Conservation (phyloP, 2,797 vertebrate species). For the Potorous gilbertii region DNA sequence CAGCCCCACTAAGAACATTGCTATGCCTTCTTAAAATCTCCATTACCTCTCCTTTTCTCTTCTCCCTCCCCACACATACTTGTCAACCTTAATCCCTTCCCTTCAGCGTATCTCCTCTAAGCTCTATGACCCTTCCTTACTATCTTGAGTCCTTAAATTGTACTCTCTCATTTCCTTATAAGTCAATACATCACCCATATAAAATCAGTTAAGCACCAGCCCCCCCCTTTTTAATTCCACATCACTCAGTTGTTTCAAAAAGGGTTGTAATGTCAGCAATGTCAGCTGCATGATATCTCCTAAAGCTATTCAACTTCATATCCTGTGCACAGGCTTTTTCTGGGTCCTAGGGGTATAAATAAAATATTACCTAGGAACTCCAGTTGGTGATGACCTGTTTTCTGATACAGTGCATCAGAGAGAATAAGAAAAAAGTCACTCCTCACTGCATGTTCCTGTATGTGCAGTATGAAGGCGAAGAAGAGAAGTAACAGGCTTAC, state of each 20-base stretch:
- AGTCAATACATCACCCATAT: not conserved
- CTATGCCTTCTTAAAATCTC: not conserved
- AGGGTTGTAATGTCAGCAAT: not conserved
- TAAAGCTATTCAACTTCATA: not conserved
- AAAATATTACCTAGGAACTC: not conserved
- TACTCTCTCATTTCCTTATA: slow-evolving; percentile 25
- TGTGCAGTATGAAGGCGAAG: not conserved
- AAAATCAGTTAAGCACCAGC: not conserved
- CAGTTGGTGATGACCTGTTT: not conserved
- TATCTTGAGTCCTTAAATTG: not conserved
- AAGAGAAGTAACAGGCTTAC: not conserved
- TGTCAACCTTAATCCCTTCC: not conserved
- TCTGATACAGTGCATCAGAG: not conserved
- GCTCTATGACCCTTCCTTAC: not conserved
- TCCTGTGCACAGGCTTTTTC: not conserved
- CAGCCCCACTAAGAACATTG: not conserved
- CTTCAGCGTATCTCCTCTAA: not conserved
- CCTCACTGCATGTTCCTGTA: not conserved
- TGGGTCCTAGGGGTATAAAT: too few species aligned
- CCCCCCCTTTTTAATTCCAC: not conserved
- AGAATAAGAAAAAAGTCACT: not conserved
- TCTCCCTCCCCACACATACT: not conserved
- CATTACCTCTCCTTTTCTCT: too few species aligned
- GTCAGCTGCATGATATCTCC: not conserved
- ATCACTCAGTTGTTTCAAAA: not conserved